Evolutionary conservation across 2,888 invertebrate genomes (phyloP), one percentile per base, ranked within the genome.

Genomic region (Alviniconcha strummeri): DNA sequence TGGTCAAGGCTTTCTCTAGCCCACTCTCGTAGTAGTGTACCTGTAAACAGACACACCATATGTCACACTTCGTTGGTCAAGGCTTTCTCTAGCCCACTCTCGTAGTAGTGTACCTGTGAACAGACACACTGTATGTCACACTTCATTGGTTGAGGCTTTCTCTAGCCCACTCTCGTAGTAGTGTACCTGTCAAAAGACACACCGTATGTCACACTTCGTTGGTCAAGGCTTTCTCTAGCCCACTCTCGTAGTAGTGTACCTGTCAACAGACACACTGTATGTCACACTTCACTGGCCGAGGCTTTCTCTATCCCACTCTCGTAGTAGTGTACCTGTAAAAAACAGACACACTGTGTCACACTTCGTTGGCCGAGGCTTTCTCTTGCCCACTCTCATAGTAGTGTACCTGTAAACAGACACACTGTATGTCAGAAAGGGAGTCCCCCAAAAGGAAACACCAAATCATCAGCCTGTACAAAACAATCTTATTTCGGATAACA

Each of bases 121-220:
- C n/a, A 17, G 36, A 36, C 36, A 36, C 36, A 36, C 36, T 36
- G 36, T 36, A 36, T 36, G 36, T 36, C 36, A 36, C 36, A 36
- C 36, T 3, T 92, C 91, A 87, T 92, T 92, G 80, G 86, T 87
- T 2, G 91, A 90, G 7, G 93, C 90, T 52, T 86, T 87, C 87
- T 91, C 91, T 57, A 90, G 85, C 19, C 92, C 93, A 89, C 93
- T 91, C 1, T 75, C 80, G 83, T 92, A 93, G 17, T 84, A 69
- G 79, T 93, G 92, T 6, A 89, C 90, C 92, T 92, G 82, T 81
- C 54, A 88, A 85, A 56, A 87, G 85, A 52, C n/a, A 17, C 69
- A 69, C n/a, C 4, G n/a, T 17, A 69, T 36, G 93, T 84, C 93
- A 93, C 72, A 90, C 88, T 87, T 92, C 91, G 87, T 92, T 92